Conservation (phyloP, 2,113 vertebrate genomes). For the Psilopsiagon aurifrons region DNA sequence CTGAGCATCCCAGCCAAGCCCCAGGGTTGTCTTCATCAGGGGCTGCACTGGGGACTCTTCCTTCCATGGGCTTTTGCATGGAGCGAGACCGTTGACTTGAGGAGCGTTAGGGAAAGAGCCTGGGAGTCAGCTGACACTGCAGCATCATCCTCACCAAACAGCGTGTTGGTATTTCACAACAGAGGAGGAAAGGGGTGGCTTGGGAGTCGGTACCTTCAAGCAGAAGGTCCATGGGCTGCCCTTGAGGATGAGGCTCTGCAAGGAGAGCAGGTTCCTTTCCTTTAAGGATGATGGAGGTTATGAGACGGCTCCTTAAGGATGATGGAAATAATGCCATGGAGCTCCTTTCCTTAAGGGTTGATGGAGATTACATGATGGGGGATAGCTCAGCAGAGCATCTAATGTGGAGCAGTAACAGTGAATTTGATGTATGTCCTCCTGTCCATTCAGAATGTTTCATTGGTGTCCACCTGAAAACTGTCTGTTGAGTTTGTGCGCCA, state of each 20-base stretch:
- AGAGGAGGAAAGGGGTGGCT: accelerated
- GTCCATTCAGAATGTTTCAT: not conserved
- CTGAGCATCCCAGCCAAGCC: not conserved
- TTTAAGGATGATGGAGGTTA: not conserved
- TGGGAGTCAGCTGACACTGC: not conserved
- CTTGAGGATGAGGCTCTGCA: accelerated
- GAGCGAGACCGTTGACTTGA: not conserved
- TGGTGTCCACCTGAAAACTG: not conserved
- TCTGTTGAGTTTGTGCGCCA: accelerated
- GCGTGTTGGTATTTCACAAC: accelerated
- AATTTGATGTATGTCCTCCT: not conserved
- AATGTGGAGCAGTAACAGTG: accelerated
- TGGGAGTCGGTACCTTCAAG: not conserved
- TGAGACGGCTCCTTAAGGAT: not conserved
- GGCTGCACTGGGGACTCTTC: not conserved
- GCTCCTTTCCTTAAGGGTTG: not conserved
- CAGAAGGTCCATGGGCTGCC: accelerated
- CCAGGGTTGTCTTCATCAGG: not conserved
- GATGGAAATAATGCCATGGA: not conserved
- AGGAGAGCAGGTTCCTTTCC: not conserved
- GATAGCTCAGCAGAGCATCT: not conserved
- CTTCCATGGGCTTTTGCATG: accelerated
- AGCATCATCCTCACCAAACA: accelerated
- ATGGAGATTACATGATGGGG: not conserved
- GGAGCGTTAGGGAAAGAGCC: not conserved